phyloP scores from a whole-genome alignment of 2,797 vertebrate species.

The Xiphophorus birchmanni region DNA sequence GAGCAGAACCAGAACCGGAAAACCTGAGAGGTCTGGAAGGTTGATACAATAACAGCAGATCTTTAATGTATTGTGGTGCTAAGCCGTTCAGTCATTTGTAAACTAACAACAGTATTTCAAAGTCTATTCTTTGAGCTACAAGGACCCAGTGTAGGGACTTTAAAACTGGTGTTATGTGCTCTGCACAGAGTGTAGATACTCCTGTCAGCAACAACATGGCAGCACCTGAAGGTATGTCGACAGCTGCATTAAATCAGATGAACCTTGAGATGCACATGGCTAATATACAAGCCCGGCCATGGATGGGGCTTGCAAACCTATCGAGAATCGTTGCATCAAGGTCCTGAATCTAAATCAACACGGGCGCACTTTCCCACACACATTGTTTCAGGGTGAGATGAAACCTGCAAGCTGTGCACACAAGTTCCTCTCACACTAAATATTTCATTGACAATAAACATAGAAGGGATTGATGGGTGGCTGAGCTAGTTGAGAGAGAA shows the following conservation, averaged over 20 bases:
- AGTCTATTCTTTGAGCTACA: no score
- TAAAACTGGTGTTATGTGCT: no score
- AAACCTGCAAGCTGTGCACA: conserved; percentile 59
- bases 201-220: conserved; percentile 12
- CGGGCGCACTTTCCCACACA: conserved; percentile 14
- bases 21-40: no score
- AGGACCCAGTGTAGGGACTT: no score
- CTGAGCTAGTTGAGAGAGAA: conserved; percentile 33
- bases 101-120: no score
- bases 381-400: conserved; percentile 56
- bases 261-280: conserved; percentile 26
- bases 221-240: conserved; percentile 34
- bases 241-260: conserved; percentile 30
- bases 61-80: no score
- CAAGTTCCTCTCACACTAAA: conserved; percentile 58
- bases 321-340: conserved; percentile 29
- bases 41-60: no score
- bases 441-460: conserved; percentile 79
- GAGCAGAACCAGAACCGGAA: no score
- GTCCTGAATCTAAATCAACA: conserved; percentile 37
- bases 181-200: background rate
- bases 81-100: no score
- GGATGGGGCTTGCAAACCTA: conserved; percentile 14
- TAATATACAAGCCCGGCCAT: conserved; percentile 34
- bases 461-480: conserved; percentile 60